Evolutionary conservation across 2,113 vertebrate species (phyloP).

Genomic region (Mesoclemmys tuberculata): DNA sequence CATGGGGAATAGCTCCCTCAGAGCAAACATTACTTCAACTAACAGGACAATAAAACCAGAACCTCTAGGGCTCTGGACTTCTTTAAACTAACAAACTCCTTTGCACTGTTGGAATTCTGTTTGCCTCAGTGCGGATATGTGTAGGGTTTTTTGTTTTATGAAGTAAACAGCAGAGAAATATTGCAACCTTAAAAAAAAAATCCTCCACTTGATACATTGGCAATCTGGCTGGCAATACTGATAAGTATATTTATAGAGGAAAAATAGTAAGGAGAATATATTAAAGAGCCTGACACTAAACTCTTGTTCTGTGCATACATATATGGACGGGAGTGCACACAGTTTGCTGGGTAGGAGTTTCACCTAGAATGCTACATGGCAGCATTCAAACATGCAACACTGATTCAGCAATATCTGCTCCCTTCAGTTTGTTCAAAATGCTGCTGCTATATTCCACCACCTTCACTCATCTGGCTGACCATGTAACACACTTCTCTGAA

Average conservation of each 20-base stretch:
- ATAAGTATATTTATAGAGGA: too few species aligned
- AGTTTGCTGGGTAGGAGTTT: neutral
- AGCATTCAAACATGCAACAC: neutral
- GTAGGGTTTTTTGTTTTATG: too few species aligned
- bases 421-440: too few species aligned
- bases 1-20: neutral
- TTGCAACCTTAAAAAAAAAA: neutral
- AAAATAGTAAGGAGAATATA: too few species aligned
- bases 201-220: neutral
- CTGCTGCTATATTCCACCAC: neutral
- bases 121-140: neutral
- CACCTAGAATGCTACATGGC: neutral
- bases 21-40: neutral
- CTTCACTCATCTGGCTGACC: neutral
- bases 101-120: neutral
- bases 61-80: neutral
- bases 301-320: neutral
- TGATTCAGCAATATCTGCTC: neutral
- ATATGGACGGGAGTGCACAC: neutral
- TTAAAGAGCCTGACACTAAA: neutral
- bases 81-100: neutral
- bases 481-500: neutral
- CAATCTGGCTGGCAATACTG: neutral
- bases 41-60: neutral
- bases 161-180: neutral